Base-by-base conservation (phyloP, 2,797 vertebrate genomes). In the Pygocentrus nattereri region DNA sequence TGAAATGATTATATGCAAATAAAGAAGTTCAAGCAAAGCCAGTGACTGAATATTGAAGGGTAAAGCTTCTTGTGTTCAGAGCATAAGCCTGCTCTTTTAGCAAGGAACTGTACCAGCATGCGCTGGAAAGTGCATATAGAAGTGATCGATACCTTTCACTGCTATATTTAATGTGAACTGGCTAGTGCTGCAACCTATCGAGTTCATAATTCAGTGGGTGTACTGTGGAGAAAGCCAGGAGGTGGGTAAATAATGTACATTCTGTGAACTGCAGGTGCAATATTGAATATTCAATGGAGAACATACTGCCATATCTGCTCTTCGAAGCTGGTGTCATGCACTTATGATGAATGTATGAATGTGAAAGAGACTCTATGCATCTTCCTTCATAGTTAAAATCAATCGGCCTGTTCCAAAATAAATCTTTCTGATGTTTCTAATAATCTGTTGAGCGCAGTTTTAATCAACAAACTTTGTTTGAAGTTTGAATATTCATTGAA, bases 1-100 rank as follows among this genome's bases (percentile, higher is more conserved):
- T 38, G 31, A 54, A 6, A 34, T 65, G 61, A 73, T 73, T 61
- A 71, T 41, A 58, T 12, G 58, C 30, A 34, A 72, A 73, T 27
- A 49, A 70, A 31, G 19, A 18, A 7, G 52, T 50, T 34, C 15
- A 34, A 31, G 67, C 27, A 62, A 25, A 62, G 30, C 44, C 5
- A 5, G 13, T 49, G 19, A 3, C 25, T 62, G 41, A 50, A 70
- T 47, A 71, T 4, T 44, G 41, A 62, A 61, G 38, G 27, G 4
- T 15, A 38, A 69, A 31, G 23, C 47, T 52, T 50, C 25, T 30
- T 69, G n/a, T 69, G 67, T 49, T 47, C 12, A 69, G 38, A 49
- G 47, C 44, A 49, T 59, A 58, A 27, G 47, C 11, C 19, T 61
- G 44, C 52, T n/a, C 19, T 30, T 38, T 12, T 13, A 16, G 18